phyloP scores from a whole-genome alignment of 2,797 vertebrate species.

The Gambusia yucatana region DNA sequence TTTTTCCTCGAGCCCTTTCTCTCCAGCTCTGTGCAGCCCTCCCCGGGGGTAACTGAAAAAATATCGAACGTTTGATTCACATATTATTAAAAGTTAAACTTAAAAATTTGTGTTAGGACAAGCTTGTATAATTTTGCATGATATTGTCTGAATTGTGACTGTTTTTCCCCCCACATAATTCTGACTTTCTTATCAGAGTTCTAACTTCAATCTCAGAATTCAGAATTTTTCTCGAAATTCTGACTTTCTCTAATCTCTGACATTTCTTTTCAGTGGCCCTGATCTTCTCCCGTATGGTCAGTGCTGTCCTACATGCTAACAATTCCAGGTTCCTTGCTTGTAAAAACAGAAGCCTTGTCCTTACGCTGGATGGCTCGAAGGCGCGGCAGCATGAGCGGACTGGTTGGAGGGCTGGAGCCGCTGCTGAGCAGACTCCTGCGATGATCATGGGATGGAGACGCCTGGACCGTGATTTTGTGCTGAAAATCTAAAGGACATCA shows the following conservation, averaged over 20 bases:
- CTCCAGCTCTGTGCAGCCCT: conserved; percentile 86
- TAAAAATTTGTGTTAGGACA: background rate
- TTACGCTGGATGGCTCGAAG: conserved; percentile 97
- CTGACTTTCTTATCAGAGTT: no score
- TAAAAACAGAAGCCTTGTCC: conserved; percentile 19
- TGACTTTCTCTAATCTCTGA: no score
- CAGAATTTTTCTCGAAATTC: no score
- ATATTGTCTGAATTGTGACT: no score
- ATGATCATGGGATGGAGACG: conserved; percentile 94
- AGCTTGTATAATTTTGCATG: no score
- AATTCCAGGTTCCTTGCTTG: background rate
- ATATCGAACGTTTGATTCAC: background rate
- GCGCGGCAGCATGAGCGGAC: conserved; percentile 92
- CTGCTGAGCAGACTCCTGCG: conserved; percentile 90
- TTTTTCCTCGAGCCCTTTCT: conserved; percentile 92
- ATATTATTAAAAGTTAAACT: background rate
- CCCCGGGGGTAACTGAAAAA: conserved; percentile 88
- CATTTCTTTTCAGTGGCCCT: no score
- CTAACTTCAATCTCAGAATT: no score
- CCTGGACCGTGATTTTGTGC: conserved; percentile 99
- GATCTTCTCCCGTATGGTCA: no score
- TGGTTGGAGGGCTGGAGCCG: conserved; percentile 91
- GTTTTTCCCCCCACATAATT: no score
- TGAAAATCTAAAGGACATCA: conserved; percentile 88
- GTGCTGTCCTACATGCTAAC: no score